Percentiles rank a stretch among this genome's conserved stretches.
Conservation (phyloP, 2,113 vertebrate species). For the Siniperca chuatsi region DNA sequence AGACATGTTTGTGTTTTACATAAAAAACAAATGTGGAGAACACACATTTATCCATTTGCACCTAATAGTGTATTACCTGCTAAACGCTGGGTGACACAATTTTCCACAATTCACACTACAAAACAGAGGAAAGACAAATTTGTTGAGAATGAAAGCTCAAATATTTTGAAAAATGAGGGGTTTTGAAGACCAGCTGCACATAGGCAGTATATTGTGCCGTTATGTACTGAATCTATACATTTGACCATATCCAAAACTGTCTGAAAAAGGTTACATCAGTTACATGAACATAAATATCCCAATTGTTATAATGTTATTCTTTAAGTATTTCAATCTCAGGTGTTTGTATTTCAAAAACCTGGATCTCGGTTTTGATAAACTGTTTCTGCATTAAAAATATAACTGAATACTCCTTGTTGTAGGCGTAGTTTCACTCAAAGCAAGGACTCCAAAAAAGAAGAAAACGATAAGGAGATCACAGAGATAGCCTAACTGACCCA, state of each 20-base stretch:
- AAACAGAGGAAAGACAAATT: conserved; percentile 60
- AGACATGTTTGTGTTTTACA: conserved; percentile 35
- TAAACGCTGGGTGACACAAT: conserved; percentile 68
- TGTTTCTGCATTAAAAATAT: background rate
- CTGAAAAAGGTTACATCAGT: conserved; percentile 1
- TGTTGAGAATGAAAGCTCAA: conserved; percentile 9
- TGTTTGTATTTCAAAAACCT: background rate
- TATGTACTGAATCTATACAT: background rate
- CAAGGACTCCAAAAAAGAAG: background rate
- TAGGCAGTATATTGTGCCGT: background rate
- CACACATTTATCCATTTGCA: conserved; percentile 31
- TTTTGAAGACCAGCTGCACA: background rate
- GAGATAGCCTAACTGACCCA: background rate
- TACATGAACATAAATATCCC: background rate
- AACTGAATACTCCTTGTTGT: background rate
- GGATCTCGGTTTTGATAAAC: background rate
- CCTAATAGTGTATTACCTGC: conserved; percentile 64
- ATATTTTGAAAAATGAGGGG: background rate
- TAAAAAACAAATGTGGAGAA: conserved; percentile 18
- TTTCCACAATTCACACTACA: conserved; percentile 78
- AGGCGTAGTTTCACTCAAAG: background rate
- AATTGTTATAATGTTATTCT: no score
- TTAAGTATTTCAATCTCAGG: no score
- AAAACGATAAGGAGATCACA: background rate
- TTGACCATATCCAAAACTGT: background rate